A percentile compares a stretch with the other conserved stretches of the same genome.
Evolutionary conservation across 2,113 vertebrate genomes (phyloP).

Genomic region (Upupa epops): DNA sequence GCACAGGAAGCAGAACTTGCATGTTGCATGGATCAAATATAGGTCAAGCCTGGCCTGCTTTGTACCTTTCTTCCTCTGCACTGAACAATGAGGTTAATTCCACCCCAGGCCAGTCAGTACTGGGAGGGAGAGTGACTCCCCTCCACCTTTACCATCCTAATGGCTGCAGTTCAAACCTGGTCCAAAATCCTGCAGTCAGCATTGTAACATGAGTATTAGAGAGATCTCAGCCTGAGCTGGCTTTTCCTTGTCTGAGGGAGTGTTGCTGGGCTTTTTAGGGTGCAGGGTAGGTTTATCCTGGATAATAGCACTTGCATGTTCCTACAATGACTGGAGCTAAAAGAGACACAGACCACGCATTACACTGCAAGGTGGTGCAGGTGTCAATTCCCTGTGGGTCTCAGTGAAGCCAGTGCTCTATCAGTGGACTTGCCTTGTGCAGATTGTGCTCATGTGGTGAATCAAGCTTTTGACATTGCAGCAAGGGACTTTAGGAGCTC

Average conservation of each 20-base stretch:
- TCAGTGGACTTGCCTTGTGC: not conserved
- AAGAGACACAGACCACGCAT: not conserved
- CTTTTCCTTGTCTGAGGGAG: not conserved
- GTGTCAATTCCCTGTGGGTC: rapidly evolving
- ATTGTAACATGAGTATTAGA: rapidly evolving
- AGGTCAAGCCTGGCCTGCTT: constrained; percentile 17
- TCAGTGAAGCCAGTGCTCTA: not conserved
- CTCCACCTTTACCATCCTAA: not conserved
- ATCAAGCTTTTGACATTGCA: not conserved
- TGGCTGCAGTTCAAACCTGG: not conserved
- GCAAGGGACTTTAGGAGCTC: not conserved
- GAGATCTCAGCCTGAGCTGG: not conserved
- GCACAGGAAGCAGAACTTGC: not conserved
- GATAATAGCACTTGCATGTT: rapidly evolving
- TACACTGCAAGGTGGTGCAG: not conserved
- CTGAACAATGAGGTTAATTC: constrained; percentile 26
- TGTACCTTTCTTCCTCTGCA: not conserved
- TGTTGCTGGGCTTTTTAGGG: not conserved
- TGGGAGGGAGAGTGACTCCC: not conserved
- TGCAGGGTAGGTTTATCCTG: not conserved
- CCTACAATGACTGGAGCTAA: not conserved
- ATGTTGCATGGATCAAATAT: constrained; percentile 2
- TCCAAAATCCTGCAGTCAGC: not conserved
- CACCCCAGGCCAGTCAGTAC: not conserved
- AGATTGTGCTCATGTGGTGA: not conserved